phyloP scores from a whole-genome alignment of 2,888 invertebrate genomes.

The Calameuta idolon region DNA sequence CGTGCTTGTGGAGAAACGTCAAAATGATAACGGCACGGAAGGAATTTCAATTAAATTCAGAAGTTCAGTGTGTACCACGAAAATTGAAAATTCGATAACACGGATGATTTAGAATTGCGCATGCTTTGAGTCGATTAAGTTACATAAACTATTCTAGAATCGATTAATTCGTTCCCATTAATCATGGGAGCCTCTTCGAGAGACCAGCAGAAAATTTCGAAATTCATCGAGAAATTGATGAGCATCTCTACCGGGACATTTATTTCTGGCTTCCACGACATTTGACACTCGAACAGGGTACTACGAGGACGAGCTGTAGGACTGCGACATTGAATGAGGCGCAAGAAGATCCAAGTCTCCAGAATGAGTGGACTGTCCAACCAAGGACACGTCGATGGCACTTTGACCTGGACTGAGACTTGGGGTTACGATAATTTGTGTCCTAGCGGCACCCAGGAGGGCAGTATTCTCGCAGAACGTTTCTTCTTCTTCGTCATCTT shows the following conservation, averaged over 20 bases:
- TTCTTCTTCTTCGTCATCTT: conserved; percentile 64
- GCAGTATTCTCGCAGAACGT: conserved; percentile 71
- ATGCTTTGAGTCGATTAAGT: not conserved
- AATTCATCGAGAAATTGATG: not conserved
- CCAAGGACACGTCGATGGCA: conserved; percentile 37
- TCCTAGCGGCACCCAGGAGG: conserved; percentile 67
- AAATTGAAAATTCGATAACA: not conserved
- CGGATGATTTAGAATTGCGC: not conserved
- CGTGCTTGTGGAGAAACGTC: not conserved
- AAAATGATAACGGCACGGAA: not conserved
- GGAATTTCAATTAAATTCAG: not conserved
- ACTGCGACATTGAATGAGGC: conserved; percentile 39
- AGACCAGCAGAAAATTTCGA: not conserved
- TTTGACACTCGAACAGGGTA: not conserved
- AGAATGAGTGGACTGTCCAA: conserved; percentile 32
- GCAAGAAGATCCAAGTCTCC: conserved; percentile 40
- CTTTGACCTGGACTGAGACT: conserved; percentile 45
- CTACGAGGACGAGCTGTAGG: conserved; percentile 7
- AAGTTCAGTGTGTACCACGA: not conserved
- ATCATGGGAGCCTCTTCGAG: not conserved
- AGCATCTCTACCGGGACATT: not conserved
- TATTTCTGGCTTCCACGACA: not conserved
- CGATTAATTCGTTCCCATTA: not conserved
- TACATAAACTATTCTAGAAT: not conserved
- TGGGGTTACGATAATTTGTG: conserved; percentile 50